phyloP scores from a whole-genome alignment of 2,888 invertebrate species.

The Cylloceria caligata region DNA sequence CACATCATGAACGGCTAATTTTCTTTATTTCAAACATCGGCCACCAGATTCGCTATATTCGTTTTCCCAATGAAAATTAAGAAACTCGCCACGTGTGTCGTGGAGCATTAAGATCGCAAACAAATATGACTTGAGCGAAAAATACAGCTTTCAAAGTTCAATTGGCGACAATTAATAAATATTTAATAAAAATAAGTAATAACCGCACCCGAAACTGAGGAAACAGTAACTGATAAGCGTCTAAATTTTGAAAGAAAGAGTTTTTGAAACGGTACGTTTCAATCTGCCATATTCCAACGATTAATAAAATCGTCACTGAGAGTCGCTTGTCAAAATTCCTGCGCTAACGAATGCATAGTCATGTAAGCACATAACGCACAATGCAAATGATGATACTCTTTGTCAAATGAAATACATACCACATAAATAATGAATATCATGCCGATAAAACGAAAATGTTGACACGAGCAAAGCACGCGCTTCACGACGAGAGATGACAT shows the following conservation, averaged over 20 bases:
- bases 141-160: neutral
- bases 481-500: slow-evolving; percentile 52
- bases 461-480: slow-evolving; percentile 44
- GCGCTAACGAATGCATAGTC: neutral
- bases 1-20: too few species aligned
- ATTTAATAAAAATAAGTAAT: neutral
- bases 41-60: neutral
- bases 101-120: neutral
- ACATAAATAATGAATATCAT: slow-evolving; percentile 62
- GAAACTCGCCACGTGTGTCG: neutral
- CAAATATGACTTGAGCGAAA: neutral
- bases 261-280: neutral
- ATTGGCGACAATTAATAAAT: neutral
- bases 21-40: neutral
- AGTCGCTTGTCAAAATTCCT: neutral
- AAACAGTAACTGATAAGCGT: neutral
- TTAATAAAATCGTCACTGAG: neutral
- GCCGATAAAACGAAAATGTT: slow-evolving; percentile 67
- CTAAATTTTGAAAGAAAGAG: neutral
- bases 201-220: neutral
- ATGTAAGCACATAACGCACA: neutral
- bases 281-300: neutral
- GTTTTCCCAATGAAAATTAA: neutral
- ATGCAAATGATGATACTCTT: neutral
- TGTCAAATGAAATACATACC: slow-evolving; percentile 72